Conservation (phyloP, 2,888 invertebrate species). For the Luperina testacea region DNA sequence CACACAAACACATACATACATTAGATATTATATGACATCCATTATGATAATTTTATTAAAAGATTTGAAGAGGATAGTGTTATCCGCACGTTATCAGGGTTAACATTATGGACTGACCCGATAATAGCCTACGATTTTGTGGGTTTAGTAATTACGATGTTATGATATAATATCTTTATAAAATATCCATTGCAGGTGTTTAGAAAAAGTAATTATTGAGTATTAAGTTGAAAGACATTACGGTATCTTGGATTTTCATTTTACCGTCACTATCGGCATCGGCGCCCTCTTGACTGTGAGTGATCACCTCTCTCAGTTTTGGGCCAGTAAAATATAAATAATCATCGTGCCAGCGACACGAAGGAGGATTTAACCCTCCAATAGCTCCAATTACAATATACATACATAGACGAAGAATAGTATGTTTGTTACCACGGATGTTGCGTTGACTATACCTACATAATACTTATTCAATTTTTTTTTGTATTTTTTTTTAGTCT, state of each 20-base stretch:
- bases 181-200: not conserved
- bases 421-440: not conserved
- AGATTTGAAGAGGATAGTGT: constrained; percentile 37
- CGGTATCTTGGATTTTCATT: not conserved
- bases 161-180: constrained; percentile 9
- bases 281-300: not conserved
- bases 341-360: no score
- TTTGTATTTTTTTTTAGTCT: no score
- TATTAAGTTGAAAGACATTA: not conserved
- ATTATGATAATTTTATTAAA: constrained; percentile 33
- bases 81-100: constrained; percentile 28
- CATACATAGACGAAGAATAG: no score
- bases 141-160: constrained; percentile 3
- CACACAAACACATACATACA: no score
- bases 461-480: not conserved
- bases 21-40: constrained; percentile 6
- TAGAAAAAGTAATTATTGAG: not conserved
- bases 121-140: constrained; percentile 24
- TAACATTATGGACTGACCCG: constrained; percentile 22
- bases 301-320: no score
- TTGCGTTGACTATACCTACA: not conserved
- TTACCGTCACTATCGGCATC: not conserved
- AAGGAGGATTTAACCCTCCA: no score
- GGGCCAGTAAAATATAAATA: no score
- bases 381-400: no score